phyloP scores from a whole-genome alignment of 2,113 vertebrate species.

The Collichthys lucidus region DNA sequence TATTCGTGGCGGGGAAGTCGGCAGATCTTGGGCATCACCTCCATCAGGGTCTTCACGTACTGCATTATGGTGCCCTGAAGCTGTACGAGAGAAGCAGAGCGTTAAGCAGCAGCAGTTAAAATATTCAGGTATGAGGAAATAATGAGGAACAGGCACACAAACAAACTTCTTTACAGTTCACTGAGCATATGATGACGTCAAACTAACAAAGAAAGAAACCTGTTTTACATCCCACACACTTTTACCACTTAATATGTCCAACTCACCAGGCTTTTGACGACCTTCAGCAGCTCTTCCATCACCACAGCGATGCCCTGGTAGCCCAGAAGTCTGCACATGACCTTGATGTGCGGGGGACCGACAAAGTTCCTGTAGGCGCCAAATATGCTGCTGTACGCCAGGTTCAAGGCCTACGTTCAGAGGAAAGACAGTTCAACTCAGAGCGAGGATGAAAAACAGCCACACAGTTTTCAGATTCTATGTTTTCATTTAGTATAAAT shows the following conservation, averaged over 20 bases:
- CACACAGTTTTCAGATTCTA: background rate
- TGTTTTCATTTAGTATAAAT: too few species aligned
- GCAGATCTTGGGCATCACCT: conserved; percentile 99
- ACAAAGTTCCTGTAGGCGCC: conserved; percentile 97
- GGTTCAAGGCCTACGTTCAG: conserved; percentile 91
- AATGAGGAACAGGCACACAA: background rate
- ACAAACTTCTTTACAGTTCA: background rate
- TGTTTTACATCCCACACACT: background rate
- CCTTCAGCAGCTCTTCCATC: conserved; percentile 98
- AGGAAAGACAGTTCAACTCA: background rate
- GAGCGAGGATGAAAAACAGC: background rate
- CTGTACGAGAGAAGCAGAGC: conserved; percentile 70
- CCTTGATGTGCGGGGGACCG: conserved; percentile 97
- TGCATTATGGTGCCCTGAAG: conserved; percentile 98
- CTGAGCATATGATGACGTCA: background rate
- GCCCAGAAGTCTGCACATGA: conserved; percentile 96
- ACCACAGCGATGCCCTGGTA: conserved; percentile 99
- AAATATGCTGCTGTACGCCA: conserved; percentile 98
- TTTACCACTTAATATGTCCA: background rate
- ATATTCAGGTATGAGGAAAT: background rate
- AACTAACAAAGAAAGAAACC: background rate
- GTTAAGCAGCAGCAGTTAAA: background rate
- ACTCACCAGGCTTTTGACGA: conserved; percentile 97
- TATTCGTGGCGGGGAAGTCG: conserved; percentile 97
- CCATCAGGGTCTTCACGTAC: conserved; percentile 98